Evolutionary conservation across 2,797 vertebrate genomes (phyloP).

Genomic region (Pseudomugil gertrudae): DNA sequence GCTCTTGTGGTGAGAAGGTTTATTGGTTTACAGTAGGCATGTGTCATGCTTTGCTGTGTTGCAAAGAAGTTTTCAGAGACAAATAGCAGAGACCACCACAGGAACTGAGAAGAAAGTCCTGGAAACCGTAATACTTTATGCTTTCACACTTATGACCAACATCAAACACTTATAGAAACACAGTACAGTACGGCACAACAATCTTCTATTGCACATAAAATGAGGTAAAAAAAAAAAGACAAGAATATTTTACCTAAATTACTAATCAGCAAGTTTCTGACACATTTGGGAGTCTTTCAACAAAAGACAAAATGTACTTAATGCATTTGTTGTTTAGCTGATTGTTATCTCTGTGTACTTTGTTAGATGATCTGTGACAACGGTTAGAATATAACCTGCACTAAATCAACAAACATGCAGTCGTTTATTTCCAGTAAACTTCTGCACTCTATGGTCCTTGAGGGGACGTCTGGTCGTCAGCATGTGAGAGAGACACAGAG

Average conservation of each 20-base stretch:
- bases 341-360: background rate
- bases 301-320: background rate
- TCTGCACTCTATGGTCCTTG: constrained; percentile 28
- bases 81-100: constrained; percentile 14
- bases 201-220: background rate
- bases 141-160: constrained; percentile 1
- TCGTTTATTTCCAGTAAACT: constrained; percentile 58
- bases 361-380: constrained; percentile 1
- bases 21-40: constrained; percentile 14
- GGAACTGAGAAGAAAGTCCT: constrained; percentile 51
- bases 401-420: constrained; percentile 50
- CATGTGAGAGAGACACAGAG: background rate
- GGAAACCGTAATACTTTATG: constrained; percentile 26
- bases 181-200: background rate
- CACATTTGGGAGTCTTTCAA: background rate
- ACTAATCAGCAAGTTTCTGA: background rate
- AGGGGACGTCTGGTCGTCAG: constrained; percentile 38
- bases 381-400: constrained; percentile 28
- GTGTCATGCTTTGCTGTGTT: background rate
- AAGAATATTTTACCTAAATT: background rate
- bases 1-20: constrained; percentile 43
- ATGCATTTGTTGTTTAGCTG: background rate
- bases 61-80: background rate
- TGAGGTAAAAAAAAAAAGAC: too few relatives aligned
- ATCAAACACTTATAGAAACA: background rate